phyloP scores from a whole-genome alignment of 2,113 vertebrate genomes.

The Prietella phreatophila region DNA sequence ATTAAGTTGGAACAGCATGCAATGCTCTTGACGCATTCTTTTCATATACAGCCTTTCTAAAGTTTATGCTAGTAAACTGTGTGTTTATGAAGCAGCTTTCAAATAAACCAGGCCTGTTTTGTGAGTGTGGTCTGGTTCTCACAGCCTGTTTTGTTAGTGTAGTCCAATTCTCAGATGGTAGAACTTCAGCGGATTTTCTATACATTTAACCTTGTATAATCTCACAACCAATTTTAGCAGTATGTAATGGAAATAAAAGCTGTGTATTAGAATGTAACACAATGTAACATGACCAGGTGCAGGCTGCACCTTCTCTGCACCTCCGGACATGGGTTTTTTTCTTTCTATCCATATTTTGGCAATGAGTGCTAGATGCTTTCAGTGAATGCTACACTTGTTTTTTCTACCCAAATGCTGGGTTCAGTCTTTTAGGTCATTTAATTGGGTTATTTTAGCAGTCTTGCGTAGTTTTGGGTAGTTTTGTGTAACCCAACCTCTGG shows the following conservation, averaged over 20 bases:
- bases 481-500: too few relatives aligned
- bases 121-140: neutral
- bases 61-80: slow-evolving; percentile 23
- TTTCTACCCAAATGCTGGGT: too few relatives aligned
- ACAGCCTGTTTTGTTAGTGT: neutral
- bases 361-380: too few relatives aligned
- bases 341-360: too few relatives aligned
- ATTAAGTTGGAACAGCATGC: neutral
- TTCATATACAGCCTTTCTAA: slow-evolving; percentile 5
- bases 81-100: slow-evolving; percentile 27
- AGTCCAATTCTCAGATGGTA: neutral
- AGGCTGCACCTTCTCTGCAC: too few relatives aligned
- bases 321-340: too few relatives aligned
- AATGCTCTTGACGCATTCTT: neutral
- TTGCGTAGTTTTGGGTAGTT: too few relatives aligned
- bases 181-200: neutral
- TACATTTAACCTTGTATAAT: neutral
- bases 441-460: too few relatives aligned
- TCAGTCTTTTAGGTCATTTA: too few relatives aligned
- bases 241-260: neutral
- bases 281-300: neutral
- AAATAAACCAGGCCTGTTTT: slow-evolving; percentile 15
- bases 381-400: too few relatives aligned
- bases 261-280: neutral
- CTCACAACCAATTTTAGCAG: neutral